Conservation (phyloP, 2,797 vertebrate species). For the Cyprinella venusta region DNA sequence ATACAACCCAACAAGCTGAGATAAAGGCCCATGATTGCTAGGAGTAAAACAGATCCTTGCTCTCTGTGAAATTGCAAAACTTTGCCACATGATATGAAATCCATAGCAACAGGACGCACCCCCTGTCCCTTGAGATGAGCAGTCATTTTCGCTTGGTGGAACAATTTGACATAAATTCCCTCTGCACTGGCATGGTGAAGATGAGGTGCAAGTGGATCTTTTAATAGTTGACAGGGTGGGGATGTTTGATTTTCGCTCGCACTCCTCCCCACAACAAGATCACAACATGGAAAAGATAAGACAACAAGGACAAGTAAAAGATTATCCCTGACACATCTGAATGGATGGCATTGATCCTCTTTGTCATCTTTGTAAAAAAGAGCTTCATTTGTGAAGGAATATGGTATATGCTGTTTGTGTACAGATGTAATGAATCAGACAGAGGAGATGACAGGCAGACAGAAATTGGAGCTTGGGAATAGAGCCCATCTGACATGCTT, state of each 20-base stretch:
- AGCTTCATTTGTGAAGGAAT: slow-evolving; percentile 3
- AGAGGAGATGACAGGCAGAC: slow-evolving; percentile 39
- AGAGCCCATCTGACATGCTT: slow-evolving; percentile 52
- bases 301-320: slow-evolving; percentile 14
- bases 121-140: slow-evolving; percentile 53
- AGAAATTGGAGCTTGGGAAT: slow-evolving; percentile 46
- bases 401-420: slow-evolving; percentile 46
- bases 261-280: slow-evolving; percentile 34
- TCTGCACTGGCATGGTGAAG: slow-evolving; percentile 40
- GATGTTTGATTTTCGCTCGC: slow-evolving; percentile 35
- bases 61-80: slow-evolving; percentile 24
- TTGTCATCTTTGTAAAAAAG: slow-evolving; percentile 1
- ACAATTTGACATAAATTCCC: slow-evolving; percentile 60
- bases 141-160: slow-evolving; percentile 53
- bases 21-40: neutral
- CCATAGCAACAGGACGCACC: slow-evolving; percentile 55
- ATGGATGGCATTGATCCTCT: slow-evolving; percentile 15
- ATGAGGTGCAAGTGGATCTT: slow-evolving; percentile 47
- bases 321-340: slow-evolving; percentile 24
- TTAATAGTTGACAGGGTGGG: slow-evolving; percentile 55
- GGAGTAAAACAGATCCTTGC: slow-evolving; percentile 13
- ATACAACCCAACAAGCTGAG: neutral
- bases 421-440: slow-evolving; percentile 41
- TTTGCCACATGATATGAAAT: slow-evolving; percentile 46
- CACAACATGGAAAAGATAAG: slow-evolving; percentile 8